Base-by-base conservation (phyloP, 2,888 invertebrate genomes). In the Lycophotia porphyrea region DNA sequence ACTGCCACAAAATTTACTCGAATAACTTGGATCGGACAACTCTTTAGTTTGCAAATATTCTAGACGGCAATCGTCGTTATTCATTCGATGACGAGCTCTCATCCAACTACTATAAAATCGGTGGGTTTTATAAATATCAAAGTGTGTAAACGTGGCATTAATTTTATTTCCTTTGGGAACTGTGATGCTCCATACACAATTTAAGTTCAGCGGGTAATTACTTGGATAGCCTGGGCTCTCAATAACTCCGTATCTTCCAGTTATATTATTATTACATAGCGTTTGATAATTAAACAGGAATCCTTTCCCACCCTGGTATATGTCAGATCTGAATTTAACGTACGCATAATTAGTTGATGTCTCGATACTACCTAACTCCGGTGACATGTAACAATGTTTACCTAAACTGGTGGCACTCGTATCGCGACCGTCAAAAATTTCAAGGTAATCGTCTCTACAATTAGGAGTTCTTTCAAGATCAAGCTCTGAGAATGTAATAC, bases 141-240 rank as follows among this genome's bases (percentile, higher is more conserved):
- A 98, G 91, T 98, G 97, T 0, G 98, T 98, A 93, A 99, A 98
- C 2, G 98, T 98, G 0, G 98, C 91, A 84, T 98, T 98, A 58
- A 99, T 97, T 89, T 95, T 97, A 93, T 98, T 99, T 4, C 99
- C 98, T 73, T 92, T 92, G 0, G 98, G 97, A 1, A 98, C 98
- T 49, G 97, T 97, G 55, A 98, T 97, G 24, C 93, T 97, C 98
- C 98, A 99, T 8, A 97, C 95, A 92, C 99, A 99, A 91, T 98
- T 97, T 42, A 97, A 91, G 67, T 95, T 93, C 61, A 96, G 92
- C 0, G 97, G 97, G 92, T 98, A 98, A 24, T 94, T 91, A 84
- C 97, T 91, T 1, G 98, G 99, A 92, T 97, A 99, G 91, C 98
- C 98, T 0, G 98, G 98, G 88, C 98, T 98, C 93, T 99, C 99